These are phyloP conservation scores for Xestia sexstrigata DNA, from an alignment of 2,888 invertebrate genomes.

Conservation along the genomic window DNA sequence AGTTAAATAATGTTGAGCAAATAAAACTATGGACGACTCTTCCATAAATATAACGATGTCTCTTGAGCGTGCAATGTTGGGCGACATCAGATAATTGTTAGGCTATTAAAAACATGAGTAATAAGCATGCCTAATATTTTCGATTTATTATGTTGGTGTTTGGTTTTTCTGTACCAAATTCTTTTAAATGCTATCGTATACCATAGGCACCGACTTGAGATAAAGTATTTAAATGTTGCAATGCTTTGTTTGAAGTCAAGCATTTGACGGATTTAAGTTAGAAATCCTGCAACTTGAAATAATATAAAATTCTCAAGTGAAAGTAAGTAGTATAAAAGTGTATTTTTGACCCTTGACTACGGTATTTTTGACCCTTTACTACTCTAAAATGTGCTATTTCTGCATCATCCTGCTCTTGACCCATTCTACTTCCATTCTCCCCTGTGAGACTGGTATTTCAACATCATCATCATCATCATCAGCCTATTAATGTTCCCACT, in stretches of 20 bases:
- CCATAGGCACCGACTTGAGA: not conserved
- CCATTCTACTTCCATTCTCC: too few relatives aligned
- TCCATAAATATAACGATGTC: not conserved
- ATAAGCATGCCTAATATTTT: not conserved
- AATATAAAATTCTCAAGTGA: not conserved
- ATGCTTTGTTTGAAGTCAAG: not conserved
- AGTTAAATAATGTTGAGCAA: not conserved
- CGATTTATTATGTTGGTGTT: constrained; percentile 28
- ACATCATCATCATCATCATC: too few relatives aligned
- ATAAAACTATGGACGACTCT: not conserved
- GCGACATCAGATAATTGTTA: not conserved
- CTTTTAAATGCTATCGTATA: constrained; percentile 5
- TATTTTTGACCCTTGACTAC: not conserved
- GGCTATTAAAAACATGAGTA: not conserved
- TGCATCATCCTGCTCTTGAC: not conserved
- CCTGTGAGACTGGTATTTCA: too few relatives aligned
- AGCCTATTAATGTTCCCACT: too few relatives aligned
- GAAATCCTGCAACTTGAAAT: not conserved
- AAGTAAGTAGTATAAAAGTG: not conserved
- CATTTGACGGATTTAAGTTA: not conserved
- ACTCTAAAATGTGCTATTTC: not conserved
- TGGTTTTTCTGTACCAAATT: constrained; percentile 24
- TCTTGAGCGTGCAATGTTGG: not conserved
- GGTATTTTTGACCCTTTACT: too few relatives aligned
- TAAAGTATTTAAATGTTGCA: not conserved